Base-by-base conservation (phyloP, 2,113 vertebrate species). In the Hydropotes inermis region DNA sequence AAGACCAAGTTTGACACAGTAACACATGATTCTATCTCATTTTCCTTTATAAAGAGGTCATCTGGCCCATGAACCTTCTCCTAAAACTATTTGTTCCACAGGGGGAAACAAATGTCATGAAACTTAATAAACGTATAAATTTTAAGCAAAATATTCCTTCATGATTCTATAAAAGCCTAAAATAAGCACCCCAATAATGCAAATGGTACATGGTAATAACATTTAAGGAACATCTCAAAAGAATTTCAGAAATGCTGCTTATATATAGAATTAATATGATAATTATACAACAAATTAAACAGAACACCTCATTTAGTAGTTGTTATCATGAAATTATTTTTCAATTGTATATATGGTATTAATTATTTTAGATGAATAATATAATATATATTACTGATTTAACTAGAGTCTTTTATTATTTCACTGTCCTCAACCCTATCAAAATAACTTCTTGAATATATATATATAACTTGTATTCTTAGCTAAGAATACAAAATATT, bases 21-120 rank as follows among this genome's bases (percentile, higher is more conserved):
- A 82, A 52, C 28, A 97, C 3, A 64, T 1, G 28, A 84, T 55
- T 96, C 9, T 36, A 87, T 61, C n/a, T 91, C 60, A 43, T 55
- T 79, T 43, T 97, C 54, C 30, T 92, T 97, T 81, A 96, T 79
- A 94, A 98, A 74, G 3, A 89, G 15, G 14, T 93, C 43, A 97
- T 86, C 86, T 79, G 54, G 17, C 9, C 5, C 43, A 2, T 52
- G 50, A 96, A 91, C 52, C 25, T 67, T 36, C 47, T 83, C 17
- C 50, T 67, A 82, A 94, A 89, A 16, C 19, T 83, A 89, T 83
- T 91, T 88, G 50, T 61, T 93, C 23, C 36, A 94, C 11, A 36
- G 16, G 55, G 88, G 45, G 78, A 70, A 47, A 67, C 50, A 55
- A 7, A 11, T 58, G 8, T 43, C 81, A 3, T 81, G 95, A 30